A percentile compares a stretch with the other conserved stretches of the same genome.
Evolutionary conservation across 2,113 vertebrate species (phyloP).

Genomic region (Syngnathus scovelli): DNA sequence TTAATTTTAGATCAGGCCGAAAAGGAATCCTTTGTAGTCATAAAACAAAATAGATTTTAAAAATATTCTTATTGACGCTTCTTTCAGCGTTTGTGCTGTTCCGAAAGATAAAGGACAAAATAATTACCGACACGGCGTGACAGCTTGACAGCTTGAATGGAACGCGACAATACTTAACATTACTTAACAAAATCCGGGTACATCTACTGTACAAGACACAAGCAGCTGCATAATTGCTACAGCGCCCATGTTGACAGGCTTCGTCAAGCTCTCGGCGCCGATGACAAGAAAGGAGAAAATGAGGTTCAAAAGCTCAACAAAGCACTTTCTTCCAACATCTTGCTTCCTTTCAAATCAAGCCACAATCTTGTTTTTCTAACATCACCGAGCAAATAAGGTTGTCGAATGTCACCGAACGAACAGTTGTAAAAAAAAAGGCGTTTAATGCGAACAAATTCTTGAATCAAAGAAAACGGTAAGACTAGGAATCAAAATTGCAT

Average conservation of each 20-base stretch:
- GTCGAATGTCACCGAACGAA: conserved; percentile 14
- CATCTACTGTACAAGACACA: neutral
- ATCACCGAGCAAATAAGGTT: conserved; percentile 7
- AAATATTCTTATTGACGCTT: neutral
- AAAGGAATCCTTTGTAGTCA: neutral
- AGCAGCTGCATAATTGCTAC: neutral
- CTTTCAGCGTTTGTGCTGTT: neutral
- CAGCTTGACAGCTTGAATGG: conserved; percentile 8
- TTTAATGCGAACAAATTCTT: neutral
- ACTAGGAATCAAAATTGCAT: neutral
- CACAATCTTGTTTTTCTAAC: conserved; percentile 5
- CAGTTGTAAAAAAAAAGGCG: neutral
- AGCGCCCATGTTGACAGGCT: neutral
- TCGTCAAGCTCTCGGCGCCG: neutral
- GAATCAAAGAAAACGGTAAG: neutral
- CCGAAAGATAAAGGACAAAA: neutral
- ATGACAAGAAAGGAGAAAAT: conserved; percentile 4
- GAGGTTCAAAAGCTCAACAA: neutral
- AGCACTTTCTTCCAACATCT: neutral
- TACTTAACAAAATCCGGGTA: neutral
- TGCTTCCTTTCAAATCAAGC: neutral
- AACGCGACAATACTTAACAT: neutral
- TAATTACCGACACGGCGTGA: neutral
- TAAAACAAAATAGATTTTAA: neutral
- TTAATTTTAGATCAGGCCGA: neutral